phyloP scores from a whole-genome alignment of 2,888 invertebrate species.

The Sturmia bella region DNA sequence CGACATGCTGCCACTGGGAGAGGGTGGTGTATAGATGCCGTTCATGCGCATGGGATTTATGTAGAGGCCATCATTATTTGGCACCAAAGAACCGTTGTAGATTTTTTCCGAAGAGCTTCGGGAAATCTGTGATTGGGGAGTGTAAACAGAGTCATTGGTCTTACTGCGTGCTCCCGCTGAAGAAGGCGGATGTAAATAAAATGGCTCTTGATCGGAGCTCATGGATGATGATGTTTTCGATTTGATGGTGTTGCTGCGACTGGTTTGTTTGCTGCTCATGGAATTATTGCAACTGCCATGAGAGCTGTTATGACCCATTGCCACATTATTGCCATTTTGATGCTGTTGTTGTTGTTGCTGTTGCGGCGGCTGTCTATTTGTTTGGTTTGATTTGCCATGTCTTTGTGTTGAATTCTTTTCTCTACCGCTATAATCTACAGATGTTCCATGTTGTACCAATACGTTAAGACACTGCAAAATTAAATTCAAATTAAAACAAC shows the following conservation, averaged over 20 bases:
- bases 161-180: constrained; percentile 76
- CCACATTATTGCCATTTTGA: constrained; percentile 58
- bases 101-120: constrained; percentile 79
- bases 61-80: constrained; percentile 87
- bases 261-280: constrained; percentile 79
- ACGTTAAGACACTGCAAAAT: constrained; percentile 88
- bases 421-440: constrained; percentile 83
- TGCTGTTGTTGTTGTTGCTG: constrained; percentile 67
- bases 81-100: constrained; percentile 78
- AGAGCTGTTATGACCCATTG: constrained; percentile 61
- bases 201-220: constrained; percentile 85
- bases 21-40: constrained; percentile 83
- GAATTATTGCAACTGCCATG: constrained; percentile 77
- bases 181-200: constrained; percentile 89
- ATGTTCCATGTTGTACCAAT: constrained; percentile 90
- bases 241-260: constrained; percentile 81
- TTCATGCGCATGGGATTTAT: constrained; percentile 89
- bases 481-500: constrained; percentile 56
- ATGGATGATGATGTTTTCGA: constrained; percentile 81
- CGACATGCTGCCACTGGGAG: constrained; percentile 83
- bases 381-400: constrained; percentile 74
- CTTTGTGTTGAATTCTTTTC: constrained; percentile 79
- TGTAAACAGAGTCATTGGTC: constrained; percentile 79
- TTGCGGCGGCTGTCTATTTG: constrained; percentile 65
- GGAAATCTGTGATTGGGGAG: constrained; percentile 75